Evolutionary conservation across 2,888 invertebrate genomes (phyloP).

Genomic region (Thera obeliscata): DNA sequence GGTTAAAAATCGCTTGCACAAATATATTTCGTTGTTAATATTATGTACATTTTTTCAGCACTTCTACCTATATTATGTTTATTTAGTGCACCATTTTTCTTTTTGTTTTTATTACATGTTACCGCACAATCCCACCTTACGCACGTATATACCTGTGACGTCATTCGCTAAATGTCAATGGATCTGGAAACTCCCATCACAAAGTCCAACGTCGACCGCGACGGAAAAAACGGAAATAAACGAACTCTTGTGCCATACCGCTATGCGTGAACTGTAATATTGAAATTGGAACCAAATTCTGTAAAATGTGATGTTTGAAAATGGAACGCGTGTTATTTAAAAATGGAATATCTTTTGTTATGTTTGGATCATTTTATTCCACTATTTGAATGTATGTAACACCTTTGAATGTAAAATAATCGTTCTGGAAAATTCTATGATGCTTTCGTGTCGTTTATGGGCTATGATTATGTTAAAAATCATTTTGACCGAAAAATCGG

Average conservation of each 20-base stretch:
- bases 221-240: constrained; percentile 83
- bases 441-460: constrained; percentile 16
- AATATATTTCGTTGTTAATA: constrained; percentile 20
- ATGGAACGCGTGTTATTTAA: constrained; percentile 1
- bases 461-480: constrained; percentile 5
- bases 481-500: constrained; percentile 7
- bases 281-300: constrained; percentile 29
- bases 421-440: background rate
- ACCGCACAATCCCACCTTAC: constrained; percentile 81
- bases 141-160: constrained; percentile 67
- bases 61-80: constrained; percentile 64
- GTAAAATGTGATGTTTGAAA: background rate
- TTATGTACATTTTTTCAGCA: constrained; percentile 48
- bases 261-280: constrained; percentile 28
- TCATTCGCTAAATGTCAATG: constrained; percentile 66
- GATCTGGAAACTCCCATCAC: constrained; percentile 75
- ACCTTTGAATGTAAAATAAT: constrained; percentile 10
- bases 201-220: constrained; percentile 83
- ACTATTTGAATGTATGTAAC: constrained; percentile 4
- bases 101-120: constrained; percentile 83
- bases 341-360: constrained; percentile 1
- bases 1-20: background rate
- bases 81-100: constrained; percentile 84
- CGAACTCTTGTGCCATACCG: constrained; percentile 38
- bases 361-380: background rate